These are phyloP conservation scores for Andrena haemorrhoa DNA, from an alignment of 2,888 invertebrate genomes.

Conservation along the genomic window DNA sequence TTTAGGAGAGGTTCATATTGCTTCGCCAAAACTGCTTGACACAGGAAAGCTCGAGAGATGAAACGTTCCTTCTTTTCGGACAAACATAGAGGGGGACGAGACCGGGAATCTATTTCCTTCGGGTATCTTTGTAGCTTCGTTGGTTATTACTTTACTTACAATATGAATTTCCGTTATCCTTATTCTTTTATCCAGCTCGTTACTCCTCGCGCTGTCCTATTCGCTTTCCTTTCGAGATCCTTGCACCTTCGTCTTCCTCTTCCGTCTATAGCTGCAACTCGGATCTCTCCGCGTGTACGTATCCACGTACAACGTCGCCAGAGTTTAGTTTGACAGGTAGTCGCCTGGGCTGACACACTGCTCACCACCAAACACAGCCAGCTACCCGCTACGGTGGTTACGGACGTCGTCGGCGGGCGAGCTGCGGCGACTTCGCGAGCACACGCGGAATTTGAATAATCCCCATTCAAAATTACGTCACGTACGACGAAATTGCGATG, in stretches of 20 bases:
- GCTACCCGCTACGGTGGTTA: constrained; percentile 29
- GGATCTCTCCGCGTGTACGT: constrained; percentile 11
- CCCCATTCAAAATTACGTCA: constrained; percentile 80
- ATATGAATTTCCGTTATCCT: not conserved
- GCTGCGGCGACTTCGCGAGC: constrained; percentile 65
- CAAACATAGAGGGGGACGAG: not conserved
- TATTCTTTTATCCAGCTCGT: not conserved
- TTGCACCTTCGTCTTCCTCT: not conserved
- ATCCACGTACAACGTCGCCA: constrained; percentile 45
- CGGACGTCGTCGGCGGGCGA: constrained; percentile 39
- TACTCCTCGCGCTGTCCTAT: not conserved
- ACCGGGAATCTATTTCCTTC: not conserved
- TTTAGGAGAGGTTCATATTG: constrained; percentile 61
- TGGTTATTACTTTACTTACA: not conserved
- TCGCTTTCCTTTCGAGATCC: not conserved
- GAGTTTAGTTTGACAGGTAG: constrained; percentile 77
- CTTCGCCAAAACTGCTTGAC: constrained; percentile 32
- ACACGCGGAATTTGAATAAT: constrained; percentile 79
- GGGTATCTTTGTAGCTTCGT: not conserved
- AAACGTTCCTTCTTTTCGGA: not conserved
- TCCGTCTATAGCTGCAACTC: constrained; percentile 1
- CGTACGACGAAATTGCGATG: constrained; percentile 80
- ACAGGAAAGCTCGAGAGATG: constrained; percentile 29
- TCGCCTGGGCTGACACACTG: constrained; percentile 68
- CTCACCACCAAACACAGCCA: constrained; percentile 69